Evolutionary conservation across 92 coral and sea anemone genomes (phyloP), one percentile per base, ranked within the genome.

Genomic region (Zoanthus gigantus): DNA sequence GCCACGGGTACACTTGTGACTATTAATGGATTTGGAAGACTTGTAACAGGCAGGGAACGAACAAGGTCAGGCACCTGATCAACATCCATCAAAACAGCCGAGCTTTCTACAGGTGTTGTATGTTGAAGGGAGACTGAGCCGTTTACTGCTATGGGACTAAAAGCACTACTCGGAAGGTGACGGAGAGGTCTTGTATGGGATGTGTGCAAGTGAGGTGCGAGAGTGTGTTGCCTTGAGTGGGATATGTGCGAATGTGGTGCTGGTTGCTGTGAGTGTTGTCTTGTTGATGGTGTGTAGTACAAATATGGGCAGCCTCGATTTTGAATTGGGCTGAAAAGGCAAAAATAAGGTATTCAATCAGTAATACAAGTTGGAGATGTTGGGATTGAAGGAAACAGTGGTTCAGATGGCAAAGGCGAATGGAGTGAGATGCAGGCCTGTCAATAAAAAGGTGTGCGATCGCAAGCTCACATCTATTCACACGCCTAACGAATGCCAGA

Each of bases 1-100:
- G 98, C 98, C 78, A 95, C 87, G 16, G 98, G 98, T 31, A 95
- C 92, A 89, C 93, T 90, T 32, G 93, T 92, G 7, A 95, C 94
- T 67, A 95, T 83, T 8, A 95, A 69, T 12, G 94, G 87, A 90
- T 91, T 95, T 17, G 98, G 96, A 66, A 95, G 94, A 75, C 92
- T 95, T 74, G 98, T 95, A 15, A 95, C 93, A 1, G 98, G 98
- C 9, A 95, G 88, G 1, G 96, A 88, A 46, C 98, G 85, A 28
- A 95, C 96, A 61, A 91, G 98, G 79, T 89, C 95, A 16, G 98
- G 94, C 47, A 93, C 77, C 74, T 93, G 98, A 61, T 95, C 96
- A 63, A 93, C 88, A 53, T 95, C 98, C 14, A 90, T 87, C 34
- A 95, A 79, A 45, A 94, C 94, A 9, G 95, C 90, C 2, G 92